These are phyloP conservation scores for Campoletis raptor DNA, from an alignment of 2,888 invertebrate genomes.

Conservation along the genomic window DNA sequence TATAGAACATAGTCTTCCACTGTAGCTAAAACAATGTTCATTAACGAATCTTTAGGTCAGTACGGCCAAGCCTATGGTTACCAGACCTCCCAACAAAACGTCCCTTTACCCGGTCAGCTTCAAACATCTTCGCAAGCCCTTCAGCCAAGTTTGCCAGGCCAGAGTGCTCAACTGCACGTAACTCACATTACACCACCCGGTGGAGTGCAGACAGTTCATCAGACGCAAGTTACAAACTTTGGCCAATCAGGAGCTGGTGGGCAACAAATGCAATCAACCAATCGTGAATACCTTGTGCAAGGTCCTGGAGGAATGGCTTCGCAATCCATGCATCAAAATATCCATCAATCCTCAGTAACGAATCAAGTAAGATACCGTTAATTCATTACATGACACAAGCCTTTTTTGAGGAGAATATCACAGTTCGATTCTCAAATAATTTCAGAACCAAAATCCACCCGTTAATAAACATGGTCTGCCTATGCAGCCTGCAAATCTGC, in stretches of 20 bases:
- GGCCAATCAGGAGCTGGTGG: constrained; percentile 76
- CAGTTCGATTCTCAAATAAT: not conserved
- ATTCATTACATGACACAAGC: not conserved
- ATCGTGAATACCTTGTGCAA: constrained; percentile 80
- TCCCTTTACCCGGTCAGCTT: constrained; percentile 81
- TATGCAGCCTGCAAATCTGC: constrained; percentile 73
- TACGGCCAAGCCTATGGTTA: constrained; percentile 80
- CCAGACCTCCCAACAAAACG: constrained; percentile 77
- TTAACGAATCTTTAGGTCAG: constrained; percentile 72
- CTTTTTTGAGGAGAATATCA: not conserved
- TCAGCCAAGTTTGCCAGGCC: constrained; percentile 81
- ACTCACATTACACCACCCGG: constrained; percentile 82
- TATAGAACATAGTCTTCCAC: not conserved
- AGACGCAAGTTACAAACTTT: constrained; percentile 80
- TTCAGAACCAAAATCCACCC: constrained; percentile 73
- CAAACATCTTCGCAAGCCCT: constrained; percentile 75
- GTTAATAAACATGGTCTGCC: constrained; percentile 79
- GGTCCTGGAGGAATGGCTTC: constrained; percentile 73
- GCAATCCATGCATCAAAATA: constrained; percentile 77
- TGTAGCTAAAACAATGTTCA: not conserved
- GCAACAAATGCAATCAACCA: constrained; percentile 77
- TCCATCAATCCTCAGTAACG: constrained; percentile 76
- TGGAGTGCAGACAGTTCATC: constrained; percentile 83
- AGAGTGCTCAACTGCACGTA: constrained; percentile 83
- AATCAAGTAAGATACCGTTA: constrained; percentile 70